Percentiles rank a stretch among this genome's conserved stretches.
These are phyloP conservation scores for Nothocercus nigrocapillus DNA, from an alignment of 2,113 vertebrate genomes.

Conservation along the genomic window DNA sequence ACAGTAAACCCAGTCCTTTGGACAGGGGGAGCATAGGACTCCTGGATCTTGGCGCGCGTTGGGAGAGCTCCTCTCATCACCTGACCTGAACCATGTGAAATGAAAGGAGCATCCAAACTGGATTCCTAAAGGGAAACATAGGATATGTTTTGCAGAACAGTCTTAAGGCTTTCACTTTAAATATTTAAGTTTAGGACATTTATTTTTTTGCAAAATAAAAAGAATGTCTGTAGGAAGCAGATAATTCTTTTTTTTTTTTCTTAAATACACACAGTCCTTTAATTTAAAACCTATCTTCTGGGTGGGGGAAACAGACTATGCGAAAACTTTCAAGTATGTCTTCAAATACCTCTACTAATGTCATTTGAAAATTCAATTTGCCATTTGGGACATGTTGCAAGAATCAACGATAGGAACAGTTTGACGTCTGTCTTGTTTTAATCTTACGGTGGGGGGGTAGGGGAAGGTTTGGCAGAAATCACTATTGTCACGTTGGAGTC, in stretches of 20 bases:
- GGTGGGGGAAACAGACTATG: neutral
- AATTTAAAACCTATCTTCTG: neutral
- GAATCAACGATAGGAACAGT: conserved; percentile 56
- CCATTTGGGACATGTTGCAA: neutral
- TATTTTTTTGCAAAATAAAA: neutral
- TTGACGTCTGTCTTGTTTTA: conserved; percentile 62
- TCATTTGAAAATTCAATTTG: conserved; percentile 42
- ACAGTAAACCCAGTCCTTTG: neutral
- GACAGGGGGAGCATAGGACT: neutral
- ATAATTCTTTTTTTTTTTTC: neutral
- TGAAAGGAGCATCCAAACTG: neutral
- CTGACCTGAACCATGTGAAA: neutral
- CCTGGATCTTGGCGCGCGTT: accelerated
- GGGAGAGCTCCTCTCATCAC: neutral
- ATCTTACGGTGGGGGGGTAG: neutral
- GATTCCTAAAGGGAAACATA: neutral
- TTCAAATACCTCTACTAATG: conserved; percentile 13
- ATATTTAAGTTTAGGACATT: neutral
- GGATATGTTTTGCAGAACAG: neutral
- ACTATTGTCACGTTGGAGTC: conserved; percentile 50
- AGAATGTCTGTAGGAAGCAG: neutral
- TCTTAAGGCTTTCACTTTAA: neutral
- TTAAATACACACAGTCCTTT: neutral
- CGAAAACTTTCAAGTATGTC: conserved; percentile 15
- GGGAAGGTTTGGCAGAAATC: conserved; percentile 51